Base-by-base conservation (phyloP, 30 jellyfish, hydroid and myxozoan species). In the Hydractinia echinata region DNA sequence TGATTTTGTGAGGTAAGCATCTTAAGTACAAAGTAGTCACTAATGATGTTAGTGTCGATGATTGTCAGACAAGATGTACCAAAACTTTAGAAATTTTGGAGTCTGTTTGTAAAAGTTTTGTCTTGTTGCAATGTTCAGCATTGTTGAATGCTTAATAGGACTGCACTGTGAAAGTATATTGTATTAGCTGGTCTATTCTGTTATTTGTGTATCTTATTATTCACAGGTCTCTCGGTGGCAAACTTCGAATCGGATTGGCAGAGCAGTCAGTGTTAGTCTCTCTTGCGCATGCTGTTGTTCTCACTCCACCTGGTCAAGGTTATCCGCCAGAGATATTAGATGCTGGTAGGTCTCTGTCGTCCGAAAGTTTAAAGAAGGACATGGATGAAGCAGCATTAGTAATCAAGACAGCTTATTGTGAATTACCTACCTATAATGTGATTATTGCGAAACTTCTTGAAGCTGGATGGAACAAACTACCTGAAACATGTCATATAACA, bases 351-450 rank as follows among this genome's bases (percentile, higher is more conserved):
- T 21, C 7, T 8, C 10, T 73, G 70, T 54, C 89, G 0, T 51
- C 61, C 10, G 96, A 89, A 8, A 62, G 83, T 30, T 8, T 71
- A 4, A 87, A 94, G 79, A 87, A 88, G 66, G 84, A 67, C 19
- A 73, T 81, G 55, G 96, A 94, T 87, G 86, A 85, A 16, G 97
- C 99, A 4, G 95, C 99, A 4, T 72, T 94, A 51, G 87, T 88
- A 16, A 82, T 94, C 66, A 94, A 87, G 85, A 87, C 96, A 53
- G 99, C 99, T 7, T 94, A 87, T 78, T 94, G 98, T 67, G 98
- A 92, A 66, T 82, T 92, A 5, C 98, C 98, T 5, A 86, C 91
- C 61, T 94, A 94, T 72, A 89, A 88, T 73, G 80, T 94, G 3
- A 72, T 87, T 76, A 77, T 87, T 19, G 89, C 89, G 51, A 72